Conservation (phyloP, 1,140 invertebrate genomes). For the Ceratitis capitata region DNA sequence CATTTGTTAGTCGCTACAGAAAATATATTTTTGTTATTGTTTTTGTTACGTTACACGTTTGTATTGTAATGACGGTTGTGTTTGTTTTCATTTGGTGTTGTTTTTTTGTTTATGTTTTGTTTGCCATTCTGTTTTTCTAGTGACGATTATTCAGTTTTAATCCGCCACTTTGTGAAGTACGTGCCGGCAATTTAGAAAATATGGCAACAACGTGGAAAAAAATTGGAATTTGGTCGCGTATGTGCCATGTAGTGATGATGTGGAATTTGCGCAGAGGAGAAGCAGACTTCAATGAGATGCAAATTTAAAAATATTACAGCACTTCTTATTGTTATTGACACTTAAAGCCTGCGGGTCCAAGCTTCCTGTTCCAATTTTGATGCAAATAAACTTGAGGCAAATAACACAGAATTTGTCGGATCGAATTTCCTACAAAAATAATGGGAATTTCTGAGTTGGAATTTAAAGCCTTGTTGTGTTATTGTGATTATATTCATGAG, state of each 20-base stretch:
- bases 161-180: constrained; percentile 19
- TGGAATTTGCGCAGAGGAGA: too few relatives aligned
- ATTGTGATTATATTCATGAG: too few relatives aligned
- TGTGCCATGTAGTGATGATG: too few relatives aligned
- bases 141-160: constrained; percentile 34
- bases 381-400: too few relatives aligned
- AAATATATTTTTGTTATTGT: background rate
- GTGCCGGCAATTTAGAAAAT: background rate
- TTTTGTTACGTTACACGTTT: background rate
- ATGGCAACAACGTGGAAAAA: background rate
- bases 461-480: too few relatives aligned
- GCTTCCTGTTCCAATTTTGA: too few relatives aligned
- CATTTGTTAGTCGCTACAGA: background rate
- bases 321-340: background rate
- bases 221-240: background rate
- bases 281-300: background rate
- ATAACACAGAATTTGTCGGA: too few relatives aligned
- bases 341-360: background rate
- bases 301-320: too few relatives aligned
- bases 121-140: background rate
- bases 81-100: background rate
- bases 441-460: too few relatives aligned
- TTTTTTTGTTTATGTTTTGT: background rate
- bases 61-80: background rate
- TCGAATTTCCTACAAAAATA: too few relatives aligned